These are phyloP conservation scores for Salminus brasiliensis DNA, from an alignment of 2,113 vertebrate species.

Conservation along the genomic window DNA sequence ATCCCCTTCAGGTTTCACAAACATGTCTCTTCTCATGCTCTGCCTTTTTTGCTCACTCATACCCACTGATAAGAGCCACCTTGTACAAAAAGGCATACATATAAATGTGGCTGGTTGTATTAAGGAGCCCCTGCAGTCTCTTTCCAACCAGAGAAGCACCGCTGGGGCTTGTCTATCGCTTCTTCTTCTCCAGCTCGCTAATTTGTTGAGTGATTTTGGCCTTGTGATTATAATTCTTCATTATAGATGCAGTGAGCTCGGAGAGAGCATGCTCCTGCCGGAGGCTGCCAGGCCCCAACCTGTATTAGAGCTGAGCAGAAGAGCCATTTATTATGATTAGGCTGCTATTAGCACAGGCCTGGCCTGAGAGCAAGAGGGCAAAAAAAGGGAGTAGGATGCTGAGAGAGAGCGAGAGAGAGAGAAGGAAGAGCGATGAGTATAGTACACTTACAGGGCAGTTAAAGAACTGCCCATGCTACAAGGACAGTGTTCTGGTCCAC, in stretches of 20 bases:
- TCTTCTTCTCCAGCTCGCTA: neutral
- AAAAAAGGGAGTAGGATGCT: neutral
- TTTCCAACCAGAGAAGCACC: neutral
- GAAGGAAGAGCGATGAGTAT: neutral
- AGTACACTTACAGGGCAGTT: neutral
- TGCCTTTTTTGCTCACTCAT: neutral
- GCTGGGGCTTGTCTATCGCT: neutral
- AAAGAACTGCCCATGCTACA: neutral
- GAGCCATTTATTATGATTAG: conserved; percentile 50
- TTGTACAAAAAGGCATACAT: neutral
- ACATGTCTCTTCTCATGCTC: neutral
- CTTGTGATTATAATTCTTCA: conserved; percentile 37
- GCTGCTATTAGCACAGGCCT: conserved; percentile 27
- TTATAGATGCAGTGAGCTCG: conserved; percentile 15
- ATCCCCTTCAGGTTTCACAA: neutral
- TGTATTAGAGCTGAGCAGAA: conserved; percentile 24
- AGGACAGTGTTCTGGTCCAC: neutral
- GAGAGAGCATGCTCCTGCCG: conserved; percentile 1
- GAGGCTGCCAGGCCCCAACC: conserved; percentile 19
- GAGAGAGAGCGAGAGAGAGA: neutral
- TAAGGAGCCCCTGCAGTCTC: neutral
- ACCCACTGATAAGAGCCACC: neutral
- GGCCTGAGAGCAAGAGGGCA: neutral
- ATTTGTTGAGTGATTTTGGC: conserved; percentile 32
- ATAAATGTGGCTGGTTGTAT: neutral